Conservation (phyloP, 1,140 invertebrate genomes). For the Ostrea edulis region DNA sequence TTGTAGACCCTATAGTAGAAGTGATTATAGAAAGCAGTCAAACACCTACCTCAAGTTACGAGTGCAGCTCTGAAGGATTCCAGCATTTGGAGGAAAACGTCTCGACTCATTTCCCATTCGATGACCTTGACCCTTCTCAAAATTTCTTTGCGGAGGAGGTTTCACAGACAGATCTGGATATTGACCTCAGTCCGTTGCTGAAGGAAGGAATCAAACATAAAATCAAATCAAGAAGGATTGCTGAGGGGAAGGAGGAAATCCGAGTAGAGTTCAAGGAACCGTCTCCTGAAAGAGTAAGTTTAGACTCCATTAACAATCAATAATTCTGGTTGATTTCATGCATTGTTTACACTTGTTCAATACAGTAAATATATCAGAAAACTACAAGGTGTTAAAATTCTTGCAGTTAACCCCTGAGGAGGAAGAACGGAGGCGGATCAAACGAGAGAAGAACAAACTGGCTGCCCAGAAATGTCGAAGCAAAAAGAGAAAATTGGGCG, state of each 20-base stretch:
- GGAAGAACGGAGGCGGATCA: slow-evolving; percentile 91
- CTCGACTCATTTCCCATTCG: neutral
- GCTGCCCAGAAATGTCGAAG: slow-evolving; percentile 96
- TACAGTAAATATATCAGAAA: too few species aligned
- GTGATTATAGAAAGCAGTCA: slow-evolving; percentile 8
- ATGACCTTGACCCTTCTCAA: slow-evolving; percentile 35
- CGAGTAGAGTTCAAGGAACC: slow-evolving; percentile 66
- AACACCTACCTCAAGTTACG: neutral
- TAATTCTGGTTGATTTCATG: neutral
- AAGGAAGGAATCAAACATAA: slow-evolving; percentile 94
- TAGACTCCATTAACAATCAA: too few species aligned
- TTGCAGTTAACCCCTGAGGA: slow-evolving; percentile 92
- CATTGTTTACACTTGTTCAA: neutral
- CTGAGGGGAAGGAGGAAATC: slow-evolving; percentile 75
- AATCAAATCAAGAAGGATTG: slow-evolving; percentile 89
- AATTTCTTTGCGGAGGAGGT: slow-evolving; percentile 11
- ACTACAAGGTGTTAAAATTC: neutral
- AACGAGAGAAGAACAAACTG: slow-evolving; percentile 95
- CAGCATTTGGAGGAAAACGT: slow-evolving; percentile 36
- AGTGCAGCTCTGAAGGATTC: slow-evolving; percentile 1
- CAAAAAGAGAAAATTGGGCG: slow-evolving; percentile 94
- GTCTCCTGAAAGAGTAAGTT: slow-evolving; percentile 59
- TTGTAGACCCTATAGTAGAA: neutral
- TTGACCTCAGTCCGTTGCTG: slow-evolving; percentile 82
- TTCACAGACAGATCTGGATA: neutral